phyloP scores from a whole-genome alignment of 2,888 invertebrate genomes.

The Habroteleia sp. region DNA sequence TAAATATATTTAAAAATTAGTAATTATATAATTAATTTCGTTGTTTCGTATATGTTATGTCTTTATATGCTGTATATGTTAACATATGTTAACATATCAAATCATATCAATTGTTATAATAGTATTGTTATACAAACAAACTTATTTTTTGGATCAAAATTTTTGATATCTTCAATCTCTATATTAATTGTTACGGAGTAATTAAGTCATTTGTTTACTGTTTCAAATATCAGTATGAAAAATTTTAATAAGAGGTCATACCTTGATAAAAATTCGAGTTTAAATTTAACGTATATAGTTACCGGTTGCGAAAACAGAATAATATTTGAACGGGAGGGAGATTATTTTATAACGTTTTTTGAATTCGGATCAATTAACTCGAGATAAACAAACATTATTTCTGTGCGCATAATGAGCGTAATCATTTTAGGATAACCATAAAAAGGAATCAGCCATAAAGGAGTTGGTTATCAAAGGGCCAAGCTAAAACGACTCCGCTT shows the following conservation, averaged over 20 bases:
- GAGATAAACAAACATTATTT: conserved; percentile 51
- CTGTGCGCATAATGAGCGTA: conserved; percentile 40
- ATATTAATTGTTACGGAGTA: too few relatives aligned
- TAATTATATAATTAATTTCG: too few relatives aligned
- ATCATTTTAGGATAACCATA: conserved; percentile 58
- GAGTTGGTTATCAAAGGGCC: conserved; percentile 42
- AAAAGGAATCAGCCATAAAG: conserved; percentile 51
- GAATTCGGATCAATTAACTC: conserved; percentile 48
- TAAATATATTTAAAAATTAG: too few relatives aligned
- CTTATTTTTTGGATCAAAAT: too few relatives aligned
- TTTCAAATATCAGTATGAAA: background rate
- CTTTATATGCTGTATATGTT: too few relatives aligned
- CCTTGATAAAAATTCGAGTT: conserved; percentile 7
- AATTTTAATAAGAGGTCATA: conserved; percentile 15
- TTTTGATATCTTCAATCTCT: too few relatives aligned
- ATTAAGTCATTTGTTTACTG: too few relatives aligned
- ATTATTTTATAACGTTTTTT: conserved; percentile 32
- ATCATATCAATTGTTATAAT: too few relatives aligned
- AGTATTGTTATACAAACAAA: too few relatives aligned
- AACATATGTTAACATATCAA: too few relatives aligned
- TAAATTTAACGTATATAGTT: conserved; percentile 10
- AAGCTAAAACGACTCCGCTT: conserved; percentile 33
- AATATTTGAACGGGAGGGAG: conserved; percentile 17
- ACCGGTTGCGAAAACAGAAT: background rate
- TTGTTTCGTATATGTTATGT: too few relatives aligned